Evolutionary conservation across 2,113 vertebrate genomes (phyloP).

Genomic region (Catharus bicknelli): DNA sequence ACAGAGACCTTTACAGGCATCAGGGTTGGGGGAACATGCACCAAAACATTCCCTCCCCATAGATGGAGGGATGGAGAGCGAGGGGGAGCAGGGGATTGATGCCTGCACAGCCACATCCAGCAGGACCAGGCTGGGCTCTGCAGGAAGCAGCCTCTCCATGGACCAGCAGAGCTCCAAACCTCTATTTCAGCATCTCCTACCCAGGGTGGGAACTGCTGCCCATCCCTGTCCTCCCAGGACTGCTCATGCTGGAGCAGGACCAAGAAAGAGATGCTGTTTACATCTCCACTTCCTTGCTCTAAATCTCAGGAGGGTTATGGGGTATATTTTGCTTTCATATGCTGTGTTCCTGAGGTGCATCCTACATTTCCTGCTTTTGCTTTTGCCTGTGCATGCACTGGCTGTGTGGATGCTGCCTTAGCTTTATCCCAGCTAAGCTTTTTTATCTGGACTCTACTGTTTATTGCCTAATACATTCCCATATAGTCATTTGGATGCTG

Average conservation of each 20-base stretch:
- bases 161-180: background rate
- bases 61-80: fast-evolving
- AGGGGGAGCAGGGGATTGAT: background rate
- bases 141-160: background rate
- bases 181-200: background rate
- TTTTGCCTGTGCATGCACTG: background rate
- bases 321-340: background rate
- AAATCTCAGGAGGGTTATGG: background rate
- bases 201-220: background rate
- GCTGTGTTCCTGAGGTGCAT: background rate
- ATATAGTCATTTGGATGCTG: background rate
- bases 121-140: background rate
- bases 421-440: background rate
- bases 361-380: background rate
- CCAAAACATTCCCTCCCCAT: background rate
- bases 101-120: background rate
- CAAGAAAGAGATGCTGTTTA: background rate
- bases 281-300: background rate
- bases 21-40: fast-evolving
- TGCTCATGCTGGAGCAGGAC: background rate
- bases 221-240: background rate
- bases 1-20: background rate
- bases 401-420: background rate
- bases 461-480: slow-evolving; percentile 11
- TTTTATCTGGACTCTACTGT: background rate